Evolutionary conservation across 92 coral and sea anemone species (phyloP).

Genomic region (Paragorgia papillata): DNA sequence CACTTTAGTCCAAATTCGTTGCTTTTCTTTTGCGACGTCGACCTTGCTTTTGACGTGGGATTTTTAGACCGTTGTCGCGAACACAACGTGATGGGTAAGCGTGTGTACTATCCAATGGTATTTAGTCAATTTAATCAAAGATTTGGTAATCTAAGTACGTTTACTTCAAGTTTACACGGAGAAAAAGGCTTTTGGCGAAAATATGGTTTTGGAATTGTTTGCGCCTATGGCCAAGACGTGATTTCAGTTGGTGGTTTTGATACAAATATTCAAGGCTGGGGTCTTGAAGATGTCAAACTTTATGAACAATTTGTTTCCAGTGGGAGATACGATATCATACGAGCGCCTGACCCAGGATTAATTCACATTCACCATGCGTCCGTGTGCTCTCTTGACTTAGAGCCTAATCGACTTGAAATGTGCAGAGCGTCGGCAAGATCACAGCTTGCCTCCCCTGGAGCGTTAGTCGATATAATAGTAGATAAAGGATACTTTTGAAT

Average conservation of each 20-base stretch:
- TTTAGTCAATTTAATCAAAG: constrained; percentile 91
- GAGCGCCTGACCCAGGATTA: constrained; percentile 95
- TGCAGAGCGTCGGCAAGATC: constrained; percentile 6
- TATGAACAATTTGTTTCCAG: constrained; percentile 81
- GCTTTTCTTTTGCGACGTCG: constrained; percentile 95
- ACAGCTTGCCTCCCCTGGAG: constrained; percentile 18
- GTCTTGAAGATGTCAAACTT: constrained; percentile 91
- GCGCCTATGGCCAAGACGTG: constrained; percentile 80
- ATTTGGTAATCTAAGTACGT: constrained; percentile 25
- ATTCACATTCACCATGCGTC: constrained; percentile 79
- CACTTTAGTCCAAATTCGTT: constrained; percentile 74
- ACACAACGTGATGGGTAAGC: constrained; percentile 77
- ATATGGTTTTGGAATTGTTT: constrained; percentile 94
- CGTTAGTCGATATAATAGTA: constrained; percentile 25
- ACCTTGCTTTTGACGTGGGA: constrained; percentile 71
- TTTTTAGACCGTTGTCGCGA: constrained; percentile 89
- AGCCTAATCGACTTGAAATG: background rate
- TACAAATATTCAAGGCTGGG: constrained; percentile 96
- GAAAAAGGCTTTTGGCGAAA: constrained; percentile 94
- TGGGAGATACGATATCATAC: constrained; percentile 67
- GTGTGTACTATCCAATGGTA: constrained; percentile 95
- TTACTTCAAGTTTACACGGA: constrained; percentile 52
- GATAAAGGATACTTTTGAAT: constrained; percentile 25
- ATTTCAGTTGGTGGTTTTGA: constrained; percentile 88
- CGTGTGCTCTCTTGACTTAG: constrained; percentile 20